These are phyloP conservation scores for Formica exsecta DNA, from an alignment of 1,140 invertebrate species.

Conservation along the genomic window DNA sequence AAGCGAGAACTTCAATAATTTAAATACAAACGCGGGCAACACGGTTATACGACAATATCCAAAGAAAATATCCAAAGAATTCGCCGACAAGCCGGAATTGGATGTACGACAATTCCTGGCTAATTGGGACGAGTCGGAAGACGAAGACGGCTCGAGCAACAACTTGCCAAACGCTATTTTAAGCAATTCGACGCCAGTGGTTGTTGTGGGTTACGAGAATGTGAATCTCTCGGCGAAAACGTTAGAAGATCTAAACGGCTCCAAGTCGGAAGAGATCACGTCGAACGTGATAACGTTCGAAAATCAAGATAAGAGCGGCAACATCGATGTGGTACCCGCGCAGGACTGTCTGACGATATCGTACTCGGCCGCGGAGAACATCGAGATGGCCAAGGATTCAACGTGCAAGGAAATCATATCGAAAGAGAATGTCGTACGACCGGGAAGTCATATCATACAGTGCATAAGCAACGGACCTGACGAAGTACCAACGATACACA, in stretches of 20 bases:
- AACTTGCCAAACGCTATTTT: conserved; percentile 71
- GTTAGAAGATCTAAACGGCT: conserved; percentile 9
- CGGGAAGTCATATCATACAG: conserved; percentile 77
- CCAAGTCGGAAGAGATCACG: conserved; percentile 25
- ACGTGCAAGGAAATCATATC: conserved; percentile 33
- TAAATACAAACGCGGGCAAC: conserved; percentile 7
- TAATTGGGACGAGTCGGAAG: conserved; percentile 85
- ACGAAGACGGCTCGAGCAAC: conserved; percentile 79
- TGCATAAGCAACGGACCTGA: conserved; percentile 79
- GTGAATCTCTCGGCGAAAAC: conserved; percentile 75
- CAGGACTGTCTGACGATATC: conserved; percentile 57
- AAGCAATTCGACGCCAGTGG: conserved; percentile 75
- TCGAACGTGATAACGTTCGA: conserved; percentile 36
- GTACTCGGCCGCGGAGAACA: conserved; percentile 35
- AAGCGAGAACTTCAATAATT: conserved; percentile 43
- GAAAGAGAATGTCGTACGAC: conserved; percentile 62
- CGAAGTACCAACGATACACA: conserved; percentile 84
- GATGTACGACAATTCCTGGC: conserved; percentile 86
- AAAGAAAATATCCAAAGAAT: conserved; percentile 77
- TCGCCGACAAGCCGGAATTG: conserved; percentile 83
- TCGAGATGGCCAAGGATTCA: conserved; percentile 45
- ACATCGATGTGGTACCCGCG: conserved; percentile 15
- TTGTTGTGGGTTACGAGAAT: conserved; percentile 79
- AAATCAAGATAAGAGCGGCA: conserved; percentile 23
- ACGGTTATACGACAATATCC: conserved; percentile 34